Evolutionary conservation across 2,113 vertebrate genomes (phyloP), one percentile per base, ranked within the genome.

Genomic region (Motacilla tschutschensis): DNA sequence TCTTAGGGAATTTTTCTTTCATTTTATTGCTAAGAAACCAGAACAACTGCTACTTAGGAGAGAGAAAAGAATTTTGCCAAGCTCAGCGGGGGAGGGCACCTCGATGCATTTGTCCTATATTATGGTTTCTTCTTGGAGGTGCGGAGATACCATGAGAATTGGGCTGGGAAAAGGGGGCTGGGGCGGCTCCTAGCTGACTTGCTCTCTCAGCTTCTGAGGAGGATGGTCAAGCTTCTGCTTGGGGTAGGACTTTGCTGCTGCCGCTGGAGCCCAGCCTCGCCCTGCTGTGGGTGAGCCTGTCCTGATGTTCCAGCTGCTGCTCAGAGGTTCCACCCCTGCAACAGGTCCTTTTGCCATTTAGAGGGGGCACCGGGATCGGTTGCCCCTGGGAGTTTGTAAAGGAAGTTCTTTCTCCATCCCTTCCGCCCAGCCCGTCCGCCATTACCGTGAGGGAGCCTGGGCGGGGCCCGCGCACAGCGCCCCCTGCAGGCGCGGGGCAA

Each of bases 221-320:
- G 21, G 16, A 58, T 17, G 24, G 24, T 17, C 55, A 36, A 25
- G 33, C 22, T 25, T 15, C 22, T 41, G 14, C 29, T 28, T 43
- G 36, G 31, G 43, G 8, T 6, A 31, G 14, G 24, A 41, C 40
- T 50, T 33, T 21, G 14, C 8, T 28, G 29, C 46, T 21, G 6
- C 22, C 1, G 0, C 17, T 6, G 12, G 24, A 50, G 11, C 24
- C 22, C 22, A 48, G 29, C 10, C 35, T 4, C 4, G 13, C n/a
- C 28, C 28, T n/a, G 17, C 29, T 29, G 3, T 26, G 22, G 36
- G 6, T n/a, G 35, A 48, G 28, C 28, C 54, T 16, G 5, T 12
- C 26, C 20, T 18, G 33, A 18, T 1, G 0, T 19, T n/a, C 55
- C 28, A 48, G 35, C 35, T n/a, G 28, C 28, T 26, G 17, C 33